These are phyloP conservation scores for Cheirogaleus medius DNA, from an alignment of 2,113 vertebrate genomes.

Conservation along the genomic window DNA sequence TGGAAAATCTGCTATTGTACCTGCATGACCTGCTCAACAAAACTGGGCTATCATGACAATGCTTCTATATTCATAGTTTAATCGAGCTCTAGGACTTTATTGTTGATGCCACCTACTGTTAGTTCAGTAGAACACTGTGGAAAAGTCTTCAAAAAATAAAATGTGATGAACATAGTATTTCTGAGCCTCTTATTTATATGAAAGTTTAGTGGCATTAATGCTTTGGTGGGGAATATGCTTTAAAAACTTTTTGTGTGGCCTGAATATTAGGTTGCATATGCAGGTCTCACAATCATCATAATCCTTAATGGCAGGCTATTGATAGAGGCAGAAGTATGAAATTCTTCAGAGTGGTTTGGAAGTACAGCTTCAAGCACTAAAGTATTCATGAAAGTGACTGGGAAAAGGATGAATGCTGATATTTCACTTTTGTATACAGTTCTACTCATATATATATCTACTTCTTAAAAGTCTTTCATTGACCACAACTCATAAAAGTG, in stretches of 20 bases:
- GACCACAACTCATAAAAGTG: not conserved
- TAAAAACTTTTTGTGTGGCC: not conserved
- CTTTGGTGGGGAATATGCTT: too few species aligned
- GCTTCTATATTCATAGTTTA: not conserved
- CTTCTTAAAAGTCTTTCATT: not conserved
- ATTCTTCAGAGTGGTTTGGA: not conserved
- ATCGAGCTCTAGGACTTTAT: not conserved
- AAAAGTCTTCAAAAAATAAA: not conserved
- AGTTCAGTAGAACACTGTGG: not conserved
- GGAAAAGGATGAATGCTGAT: not conserved
- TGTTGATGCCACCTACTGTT: not conserved
- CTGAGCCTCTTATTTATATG: not conserved
- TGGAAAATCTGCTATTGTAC: not conserved
- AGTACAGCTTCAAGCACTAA: not conserved
- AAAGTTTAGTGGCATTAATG: not conserved
- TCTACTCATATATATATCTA: not conserved
- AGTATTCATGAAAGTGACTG: not conserved
- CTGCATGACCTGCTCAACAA: not conserved
- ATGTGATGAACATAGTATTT: not conserved
- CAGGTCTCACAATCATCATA: not conserved
- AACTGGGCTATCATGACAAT: not conserved
- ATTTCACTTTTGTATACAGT: not conserved
- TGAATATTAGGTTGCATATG: not conserved
- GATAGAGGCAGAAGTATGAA: not conserved
- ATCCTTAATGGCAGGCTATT: not conserved